phyloP scores from a whole-genome alignment of 2,888 invertebrate genomes.

The Gibbula magus region DNA sequence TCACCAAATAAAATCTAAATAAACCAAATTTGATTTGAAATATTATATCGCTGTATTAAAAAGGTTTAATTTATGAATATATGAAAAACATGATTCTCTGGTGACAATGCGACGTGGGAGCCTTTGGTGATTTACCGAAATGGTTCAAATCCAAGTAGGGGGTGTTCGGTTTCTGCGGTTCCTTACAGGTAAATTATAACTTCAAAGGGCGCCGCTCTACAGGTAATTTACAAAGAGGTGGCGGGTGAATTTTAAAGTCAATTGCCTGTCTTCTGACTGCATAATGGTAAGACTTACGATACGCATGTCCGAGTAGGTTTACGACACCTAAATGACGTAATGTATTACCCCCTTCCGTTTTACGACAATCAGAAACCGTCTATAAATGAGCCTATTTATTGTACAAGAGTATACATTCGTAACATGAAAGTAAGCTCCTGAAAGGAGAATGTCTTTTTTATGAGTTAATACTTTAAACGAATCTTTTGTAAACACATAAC shows the following conservation, averaged over 20 bases:
- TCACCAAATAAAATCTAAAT: too few species aligned
- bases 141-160: background rate
- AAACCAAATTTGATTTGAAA: too few species aligned
- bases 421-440: background rate
- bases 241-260: background rate
- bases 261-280: background rate
- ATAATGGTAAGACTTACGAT: background rate
- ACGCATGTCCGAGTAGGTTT: slow-evolving; percentile 8
- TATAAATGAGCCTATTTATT: background rate
- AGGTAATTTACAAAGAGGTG: slow-evolving; percentile 1
- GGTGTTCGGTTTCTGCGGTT: background rate
- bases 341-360: slow-evolving; percentile 2
- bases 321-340: slow-evolving; percentile 10
- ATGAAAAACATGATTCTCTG: too few species aligned
- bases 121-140: background rate
- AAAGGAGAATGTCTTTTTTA: background rate
- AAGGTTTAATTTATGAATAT: too few species aligned
- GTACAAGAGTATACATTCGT: background rate
- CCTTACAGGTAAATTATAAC: background rate
- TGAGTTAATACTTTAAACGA: background rate
- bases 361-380: background rate
- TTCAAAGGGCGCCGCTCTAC: background rate
- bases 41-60: too few species aligned
- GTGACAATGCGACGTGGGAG: background rate
- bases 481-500: background rate